These are phyloP conservation scores for Henricia sp. DNA, from an alignment of 53 echinoderm and acorn worm species.

Conservation along the genomic window DNA sequence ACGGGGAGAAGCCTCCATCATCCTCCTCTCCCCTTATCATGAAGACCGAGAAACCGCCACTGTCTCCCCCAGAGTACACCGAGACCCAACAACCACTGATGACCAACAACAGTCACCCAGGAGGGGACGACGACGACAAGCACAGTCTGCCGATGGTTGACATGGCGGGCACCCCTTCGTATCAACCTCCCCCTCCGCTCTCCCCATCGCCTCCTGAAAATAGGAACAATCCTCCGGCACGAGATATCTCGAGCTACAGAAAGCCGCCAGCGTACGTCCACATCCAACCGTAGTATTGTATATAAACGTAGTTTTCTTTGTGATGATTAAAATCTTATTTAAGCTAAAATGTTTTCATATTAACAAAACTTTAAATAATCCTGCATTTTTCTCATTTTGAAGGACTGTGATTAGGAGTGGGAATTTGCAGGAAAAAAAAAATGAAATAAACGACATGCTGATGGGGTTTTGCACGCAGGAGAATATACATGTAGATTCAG, in stretches of 20 bases:
- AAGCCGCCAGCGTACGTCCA: slow-evolving; percentile 96
- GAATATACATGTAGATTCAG: too few relatives aligned
- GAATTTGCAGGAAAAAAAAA: too few relatives aligned
- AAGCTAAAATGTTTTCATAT: slow-evolving; percentile 5
- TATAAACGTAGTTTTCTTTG: slow-evolving; percentile 11
- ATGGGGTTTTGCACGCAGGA: too few relatives aligned
- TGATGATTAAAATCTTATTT: slow-evolving; percentile 14
- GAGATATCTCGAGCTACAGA: slow-evolving; percentile 85
- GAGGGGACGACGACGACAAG: slow-evolving; percentile 70
- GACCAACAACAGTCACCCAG: slow-evolving; percentile 48
- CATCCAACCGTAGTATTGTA: slow-evolving; percentile 59
- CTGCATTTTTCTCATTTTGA: too few relatives aligned
- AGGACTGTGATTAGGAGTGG: too few relatives aligned
- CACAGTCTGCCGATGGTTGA: slow-evolving; percentile 92
- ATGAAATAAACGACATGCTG: too few relatives aligned
- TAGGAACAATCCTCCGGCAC: slow-evolving; percentile 81
- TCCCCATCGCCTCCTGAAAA: slow-evolving; percentile 88
- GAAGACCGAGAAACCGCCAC: slow-evolving; percentile 94
- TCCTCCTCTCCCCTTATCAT: slow-evolving; percentile 92
- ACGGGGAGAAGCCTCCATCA: slow-evolving; percentile 88
- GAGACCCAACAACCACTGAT: slow-evolving; percentile 91
- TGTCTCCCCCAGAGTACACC: slow-evolving; percentile 95
- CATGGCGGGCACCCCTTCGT: slow-evolving; percentile 84
- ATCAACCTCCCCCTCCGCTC: slow-evolving; percentile 93
- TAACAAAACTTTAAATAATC: too few relatives aligned